A percentile compares a stretch with the other conserved stretches of the same genome.
phyloP scores from a whole-genome alignment of 37 sponge, comb jelly and placozoan species.

The Spongia lamella region DNA sequence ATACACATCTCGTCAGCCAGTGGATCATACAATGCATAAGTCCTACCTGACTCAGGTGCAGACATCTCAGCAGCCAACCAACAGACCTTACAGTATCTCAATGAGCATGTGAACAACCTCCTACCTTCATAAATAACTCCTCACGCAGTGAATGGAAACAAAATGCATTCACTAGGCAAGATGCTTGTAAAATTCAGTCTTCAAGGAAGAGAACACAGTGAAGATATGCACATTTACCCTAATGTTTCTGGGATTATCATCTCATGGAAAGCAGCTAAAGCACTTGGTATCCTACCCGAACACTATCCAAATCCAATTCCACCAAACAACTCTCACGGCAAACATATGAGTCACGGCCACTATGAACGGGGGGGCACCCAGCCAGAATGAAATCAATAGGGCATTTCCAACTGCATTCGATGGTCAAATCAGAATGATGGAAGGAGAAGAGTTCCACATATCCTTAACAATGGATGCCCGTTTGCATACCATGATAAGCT shows the following conservation, averaged over 20 bases:
- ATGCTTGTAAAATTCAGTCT: constrained; percentile 9
- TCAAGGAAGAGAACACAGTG: neutral
- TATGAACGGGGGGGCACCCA: too few relatives aligned
- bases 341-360: too few relatives aligned
- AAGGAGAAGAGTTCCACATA: too few relatives aligned
- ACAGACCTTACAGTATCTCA: neutral
- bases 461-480: too few relatives aligned
- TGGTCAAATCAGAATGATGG: too few relatives aligned
- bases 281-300: constrained; percentile 25
- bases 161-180: neutral
- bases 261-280: constrained; percentile 35
- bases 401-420: too few relatives aligned
- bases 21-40: neutral
- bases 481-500: constrained; percentile 43
- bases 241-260: constrained; percentile 8
- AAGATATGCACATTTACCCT: constrained; percentile 43
- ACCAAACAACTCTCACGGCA: too few relatives aligned
- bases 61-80: neutral
- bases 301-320: constrained; percentile 26
- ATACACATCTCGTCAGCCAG: neutral
- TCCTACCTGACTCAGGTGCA: constrained; percentile 17
- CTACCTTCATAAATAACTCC: neutral
- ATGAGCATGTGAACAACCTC: constrained; percentile 4
- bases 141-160: neutral
- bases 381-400: too few relatives aligned